These are phyloP conservation scores for Trichonephila clavipes DNA, from an alignment of 1,140 invertebrate genomes.

Conservation along the genomic window DNA sequence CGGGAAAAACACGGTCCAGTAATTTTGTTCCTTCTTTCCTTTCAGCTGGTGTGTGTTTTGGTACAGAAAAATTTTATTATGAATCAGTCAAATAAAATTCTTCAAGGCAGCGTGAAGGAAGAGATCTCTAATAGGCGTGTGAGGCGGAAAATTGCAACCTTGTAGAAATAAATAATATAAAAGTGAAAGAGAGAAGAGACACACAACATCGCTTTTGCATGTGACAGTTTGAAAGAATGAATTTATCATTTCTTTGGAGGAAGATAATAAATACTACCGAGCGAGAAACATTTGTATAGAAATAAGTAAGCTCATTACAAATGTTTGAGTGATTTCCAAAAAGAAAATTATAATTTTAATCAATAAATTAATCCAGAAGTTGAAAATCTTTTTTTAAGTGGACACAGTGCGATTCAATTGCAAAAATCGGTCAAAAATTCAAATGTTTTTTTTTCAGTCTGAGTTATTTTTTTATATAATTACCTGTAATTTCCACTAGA, in stretches of 20 bases:
- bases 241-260: neutral
- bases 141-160: neutral
- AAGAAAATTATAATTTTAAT: too few species aligned
- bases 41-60: neutral
- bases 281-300: too few species aligned
- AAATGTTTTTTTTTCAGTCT: too few species aligned
- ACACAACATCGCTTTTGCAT: neutral
- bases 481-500: too few species aligned
- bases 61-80: neutral
- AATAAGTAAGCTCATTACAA: too few species aligned
- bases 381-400: too few species aligned
- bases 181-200: too few species aligned
- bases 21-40: neutral
- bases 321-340: too few species aligned
- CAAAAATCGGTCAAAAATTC: too few species aligned
- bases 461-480: too few species aligned
- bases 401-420: too few species aligned
- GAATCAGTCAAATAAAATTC: constrained; percentile 19
- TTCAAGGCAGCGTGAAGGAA: neutral
- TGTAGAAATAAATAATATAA: neutral
- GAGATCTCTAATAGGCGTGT: neutral
- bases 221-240: neutral
- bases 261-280: neutral
- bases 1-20: constrained; percentile 12
- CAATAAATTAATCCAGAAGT: too few species aligned